Evolutionary conservation across 2,113 vertebrate species (phyloP).

Genomic region (Procavia capensis): DNA sequence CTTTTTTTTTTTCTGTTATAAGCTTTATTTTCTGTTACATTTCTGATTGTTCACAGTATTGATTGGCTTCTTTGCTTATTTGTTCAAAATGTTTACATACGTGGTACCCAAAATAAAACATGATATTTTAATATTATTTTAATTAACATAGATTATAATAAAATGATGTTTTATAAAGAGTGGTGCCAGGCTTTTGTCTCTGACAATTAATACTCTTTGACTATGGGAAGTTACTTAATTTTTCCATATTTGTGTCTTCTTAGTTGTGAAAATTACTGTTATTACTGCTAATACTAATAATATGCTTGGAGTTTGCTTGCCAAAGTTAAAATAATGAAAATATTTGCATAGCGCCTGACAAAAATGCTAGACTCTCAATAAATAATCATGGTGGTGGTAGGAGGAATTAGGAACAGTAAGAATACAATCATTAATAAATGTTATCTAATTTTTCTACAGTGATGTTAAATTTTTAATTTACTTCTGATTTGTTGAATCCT

Average conservation of each 20-base stretch:
- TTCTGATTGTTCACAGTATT: background rate
- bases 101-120: background rate
- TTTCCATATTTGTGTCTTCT: background rate
- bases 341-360: background rate
- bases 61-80: background rate
- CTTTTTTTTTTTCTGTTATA: background rate
- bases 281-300: background rate
- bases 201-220: background rate
- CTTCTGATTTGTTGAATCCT: background rate
- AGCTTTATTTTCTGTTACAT: background rate
- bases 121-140: background rate
- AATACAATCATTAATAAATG: background rate
- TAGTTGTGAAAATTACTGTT: conserved; percentile 18
- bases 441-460: background rate
- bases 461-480: background rate
- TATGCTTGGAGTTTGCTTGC: background rate
- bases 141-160: background rate
- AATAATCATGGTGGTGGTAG: background rate
- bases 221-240: background rate
- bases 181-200: background rate
- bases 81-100: background rate
- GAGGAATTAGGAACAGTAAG: background rate
- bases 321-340: conserved; percentile 18
- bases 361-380: background rate
- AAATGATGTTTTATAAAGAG: background rate